Conservation (phyloP, 2,888 invertebrate species). For the Euzophera pinguis region DNA sequence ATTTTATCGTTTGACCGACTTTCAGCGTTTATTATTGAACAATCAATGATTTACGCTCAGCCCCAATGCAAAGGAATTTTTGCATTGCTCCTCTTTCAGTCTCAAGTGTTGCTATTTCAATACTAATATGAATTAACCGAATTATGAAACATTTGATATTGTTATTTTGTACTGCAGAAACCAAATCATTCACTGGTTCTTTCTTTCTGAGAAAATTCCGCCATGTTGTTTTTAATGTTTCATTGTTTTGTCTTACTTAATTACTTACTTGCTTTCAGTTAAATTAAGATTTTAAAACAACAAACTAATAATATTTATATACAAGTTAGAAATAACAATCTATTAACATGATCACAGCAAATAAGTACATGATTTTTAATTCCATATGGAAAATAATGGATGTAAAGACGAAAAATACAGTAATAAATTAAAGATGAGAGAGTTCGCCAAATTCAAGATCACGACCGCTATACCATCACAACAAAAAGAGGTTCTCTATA, state of each 20-base stretch:
- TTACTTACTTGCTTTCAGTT: too few relatives aligned
- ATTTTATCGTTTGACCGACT: constrained; percentile 53
- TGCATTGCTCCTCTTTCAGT: constrained; percentile 11
- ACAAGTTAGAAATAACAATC: too few relatives aligned
- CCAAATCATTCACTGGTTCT: too few relatives aligned
- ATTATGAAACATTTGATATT: not conserved
- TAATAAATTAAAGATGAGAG: constrained; percentile 7
- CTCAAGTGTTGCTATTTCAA: not conserved
- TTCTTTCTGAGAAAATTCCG: too few relatives aligned
- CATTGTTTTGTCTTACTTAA: too few relatives aligned
- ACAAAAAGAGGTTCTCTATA: not conserved
- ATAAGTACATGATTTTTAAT: too few relatives aligned
- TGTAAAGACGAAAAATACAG: not conserved
- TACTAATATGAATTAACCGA: not conserved
- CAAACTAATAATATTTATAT: too few relatives aligned
- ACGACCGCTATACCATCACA: not conserved
- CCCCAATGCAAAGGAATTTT: constrained; percentile 38
- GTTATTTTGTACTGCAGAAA: not conserved
- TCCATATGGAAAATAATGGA: not conserved
- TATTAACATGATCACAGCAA: too few relatives aligned
- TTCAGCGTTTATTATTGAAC: constrained; percentile 49
- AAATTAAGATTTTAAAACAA: too few relatives aligned
- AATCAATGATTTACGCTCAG: constrained; percentile 46
- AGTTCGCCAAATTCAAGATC: constrained; percentile 8
- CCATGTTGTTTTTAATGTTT: too few relatives aligned